Percentiles rank a stretch among this genome's conserved stretches.
Evolutionary conservation across 2,113 vertebrate genomes (phyloP).

Genomic region (Cyanocitta stelleri): DNA sequence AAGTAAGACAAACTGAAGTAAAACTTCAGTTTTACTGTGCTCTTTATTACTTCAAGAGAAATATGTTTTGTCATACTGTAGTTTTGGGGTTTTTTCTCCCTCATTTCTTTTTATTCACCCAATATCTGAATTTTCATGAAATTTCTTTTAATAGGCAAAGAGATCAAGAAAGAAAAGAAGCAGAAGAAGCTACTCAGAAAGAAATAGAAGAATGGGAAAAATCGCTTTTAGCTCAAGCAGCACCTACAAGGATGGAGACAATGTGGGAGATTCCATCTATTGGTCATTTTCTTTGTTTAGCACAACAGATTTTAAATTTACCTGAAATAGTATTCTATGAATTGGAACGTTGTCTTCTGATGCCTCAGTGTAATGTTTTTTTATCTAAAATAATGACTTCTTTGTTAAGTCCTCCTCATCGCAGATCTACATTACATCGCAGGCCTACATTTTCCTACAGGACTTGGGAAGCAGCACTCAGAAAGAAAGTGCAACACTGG

Average conservation of each 20-base stretch:
- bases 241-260: constrained; percentile 81
- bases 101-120: background rate
- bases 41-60: background rate
- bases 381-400: constrained; percentile 97
- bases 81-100: background rate
- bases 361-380: constrained; percentile 93
- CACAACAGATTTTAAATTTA: constrained; percentile 91
- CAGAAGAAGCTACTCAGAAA: constrained; percentile 91
- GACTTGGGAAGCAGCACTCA: constrained; percentile 90
- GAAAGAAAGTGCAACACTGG: constrained; percentile 88
- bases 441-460: constrained; percentile 86
- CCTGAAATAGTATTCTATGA: constrained; percentile 97
- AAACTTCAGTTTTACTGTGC: background rate
- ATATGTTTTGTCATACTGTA: background rate
- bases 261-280: constrained; percentile 98
- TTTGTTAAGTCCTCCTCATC: constrained; percentile 85
- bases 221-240: constrained; percentile 83
- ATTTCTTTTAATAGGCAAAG: constrained; percentile 80
- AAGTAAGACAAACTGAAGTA: background rate
- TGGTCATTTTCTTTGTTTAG: constrained; percentile 96
- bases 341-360: constrained; percentile 93
- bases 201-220: constrained; percentile 96
- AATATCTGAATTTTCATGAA: constrained; percentile 10
- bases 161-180: constrained; percentile 92
- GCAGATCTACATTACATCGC: constrained; percentile 84